Base-by-base conservation (phyloP, 2,113 vertebrate species). In the Hemiprocne comata region DNA sequence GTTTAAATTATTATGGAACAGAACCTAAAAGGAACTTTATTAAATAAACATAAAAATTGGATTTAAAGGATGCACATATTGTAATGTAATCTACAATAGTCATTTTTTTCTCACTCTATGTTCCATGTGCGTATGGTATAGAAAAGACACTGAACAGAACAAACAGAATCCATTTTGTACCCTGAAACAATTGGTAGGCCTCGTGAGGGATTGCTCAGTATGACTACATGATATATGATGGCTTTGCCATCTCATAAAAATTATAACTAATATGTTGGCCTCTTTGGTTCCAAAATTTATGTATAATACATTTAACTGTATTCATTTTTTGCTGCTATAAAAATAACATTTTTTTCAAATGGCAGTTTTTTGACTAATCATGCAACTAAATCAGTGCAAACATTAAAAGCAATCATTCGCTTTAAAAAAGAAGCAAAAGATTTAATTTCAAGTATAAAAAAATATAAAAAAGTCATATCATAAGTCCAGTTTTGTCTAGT, bases 391-490 rank as follows among this genome's bases (percentile, higher is more conserved):
- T 99, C 99, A 99, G 99, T 99, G 99, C 99, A 99, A 99, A 99
- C 98, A 98, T 99, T 98, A 98, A 99, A 99, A 98, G 98, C 98
- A 99, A 99, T 99, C 99, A 98, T 99, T 99, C 99, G 98, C 99
- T 99, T 97, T 99, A 99, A 98, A 99, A 98, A 99, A 98, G 98
- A 99, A 99, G 99, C 99, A 99, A 99, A 99, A 98, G 99, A 99
- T 99, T 99, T 99, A 98, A 98, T 99, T 99, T 99, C 99, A 99
- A 99, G 99, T 99, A 99, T 99, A 99, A 98, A 99, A 98, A 98
- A 98, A 98, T 98, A 98, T 98, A 98, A 98, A 98, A 98, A 98
- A 98, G 97, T 98, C 98, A 97, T 98, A 97, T 97, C 97, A 96
- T 97, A 95, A 98, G 97, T 98, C 98, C 98, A 98, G 99, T 98